phyloP scores from a whole-genome alignment of 2,888 invertebrate genomes.

The Dryomyza anilis region DNA sequence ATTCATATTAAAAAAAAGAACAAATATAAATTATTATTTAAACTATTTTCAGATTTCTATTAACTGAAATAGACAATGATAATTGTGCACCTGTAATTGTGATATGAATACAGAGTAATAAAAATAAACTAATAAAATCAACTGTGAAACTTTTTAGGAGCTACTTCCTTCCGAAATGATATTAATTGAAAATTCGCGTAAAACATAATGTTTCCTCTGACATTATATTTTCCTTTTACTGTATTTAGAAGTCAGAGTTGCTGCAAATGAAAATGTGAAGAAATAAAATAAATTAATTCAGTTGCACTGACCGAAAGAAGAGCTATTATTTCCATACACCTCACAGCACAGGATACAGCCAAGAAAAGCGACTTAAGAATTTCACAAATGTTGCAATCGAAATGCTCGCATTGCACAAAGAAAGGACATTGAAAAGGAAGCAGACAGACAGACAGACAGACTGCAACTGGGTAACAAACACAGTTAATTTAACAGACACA shows the following conservation, averaged over 20 bases:
- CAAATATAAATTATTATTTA: no score
- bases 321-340: conserved; percentile 5
- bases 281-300: no score
- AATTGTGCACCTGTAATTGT: no score
- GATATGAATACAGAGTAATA: no score
- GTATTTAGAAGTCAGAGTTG: no score
- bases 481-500: conserved; percentile 21
- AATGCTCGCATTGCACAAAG: neutral
- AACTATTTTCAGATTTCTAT: no score
- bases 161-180: no score
- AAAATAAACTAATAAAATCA: neutral
- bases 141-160: no score
- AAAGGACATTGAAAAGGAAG: conserved; percentile 5
- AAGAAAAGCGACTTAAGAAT: neutral
- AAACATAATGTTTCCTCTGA: neutral
- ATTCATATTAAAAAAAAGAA: no score
- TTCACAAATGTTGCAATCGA: neutral
- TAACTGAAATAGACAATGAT: no score
- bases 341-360: neutral
- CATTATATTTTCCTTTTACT: neutral
- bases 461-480: conserved; percentile 10
- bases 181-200: neutral
- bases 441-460: conserved; percentile 9
- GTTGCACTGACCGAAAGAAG: neutral
- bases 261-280: no score